phyloP scores from a whole-genome alignment of 2,888 invertebrate species.

The Eupithecia centaureata region DNA sequence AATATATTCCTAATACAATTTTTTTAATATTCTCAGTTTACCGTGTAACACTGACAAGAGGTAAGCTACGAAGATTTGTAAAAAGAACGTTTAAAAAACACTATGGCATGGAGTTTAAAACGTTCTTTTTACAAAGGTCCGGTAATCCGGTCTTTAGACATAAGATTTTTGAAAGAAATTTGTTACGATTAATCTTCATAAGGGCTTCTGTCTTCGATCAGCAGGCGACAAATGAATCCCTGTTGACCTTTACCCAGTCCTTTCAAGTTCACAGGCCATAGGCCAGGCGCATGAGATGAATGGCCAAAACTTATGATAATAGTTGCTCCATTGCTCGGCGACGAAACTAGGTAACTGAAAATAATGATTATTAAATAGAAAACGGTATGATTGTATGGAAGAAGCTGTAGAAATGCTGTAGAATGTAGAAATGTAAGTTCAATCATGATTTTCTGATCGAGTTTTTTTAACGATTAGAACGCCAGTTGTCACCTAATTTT shows the following conservation, averaged over 20 bases:
- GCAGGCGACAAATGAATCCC: constrained; percentile 17
- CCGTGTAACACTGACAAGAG: too few relatives aligned
- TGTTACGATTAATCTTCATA: constrained; percentile 19
- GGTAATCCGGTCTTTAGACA: neutral
- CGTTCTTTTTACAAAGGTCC: too few relatives aligned
- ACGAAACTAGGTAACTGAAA: neutral
- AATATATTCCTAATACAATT: too few relatives aligned
- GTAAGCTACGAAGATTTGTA: too few relatives aligned
- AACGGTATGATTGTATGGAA: neutral
- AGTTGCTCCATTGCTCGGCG: constrained; percentile 2
- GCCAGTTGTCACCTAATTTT: too few relatives aligned
- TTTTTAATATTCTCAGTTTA: too few relatives aligned
- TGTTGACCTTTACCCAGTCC: constrained; percentile 6
- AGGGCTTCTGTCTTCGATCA: constrained; percentile 18
- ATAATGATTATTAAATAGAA: neutral
- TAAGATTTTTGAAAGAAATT: neutral
- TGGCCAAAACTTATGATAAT: constrained; percentile 14
- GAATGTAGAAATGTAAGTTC: too few relatives aligned
- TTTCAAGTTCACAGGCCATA: neutral
- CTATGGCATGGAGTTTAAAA: too few relatives aligned
- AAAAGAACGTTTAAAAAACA: too few relatives aligned
- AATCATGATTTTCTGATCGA: too few relatives aligned
- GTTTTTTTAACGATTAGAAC: too few relatives aligned
- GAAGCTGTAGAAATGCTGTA: neutral
- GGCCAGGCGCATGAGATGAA: constrained; percentile 18